Evolutionary conservation across 2,113 vertebrate genomes (phyloP), one percentile per base, ranked within the genome.

Genomic region (Oncorhynchus kisutch): DNA sequence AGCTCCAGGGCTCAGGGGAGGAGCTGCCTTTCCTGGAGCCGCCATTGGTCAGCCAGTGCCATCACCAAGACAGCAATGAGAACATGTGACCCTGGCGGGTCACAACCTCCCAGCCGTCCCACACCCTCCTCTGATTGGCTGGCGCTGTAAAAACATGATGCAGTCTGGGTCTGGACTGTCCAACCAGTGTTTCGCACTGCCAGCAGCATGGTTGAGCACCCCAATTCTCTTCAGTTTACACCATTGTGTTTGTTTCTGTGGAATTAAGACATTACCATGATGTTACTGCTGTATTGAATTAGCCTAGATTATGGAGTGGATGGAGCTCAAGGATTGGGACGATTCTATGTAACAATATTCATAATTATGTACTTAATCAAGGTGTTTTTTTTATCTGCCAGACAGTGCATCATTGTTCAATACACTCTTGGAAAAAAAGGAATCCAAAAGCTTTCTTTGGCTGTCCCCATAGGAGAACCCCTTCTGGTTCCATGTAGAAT

Each of bases 1-100:
- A 90, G 73, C 91, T 95, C 79, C 91, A 91, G 80, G 91, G 90
- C 68, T 90, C 92, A 1, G 90, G 82, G 71, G 92, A 95, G 71
- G 95, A 96, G 84, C 90, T 98, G 82, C 95, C 95, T 79, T 97
- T 97, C 90, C 87, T 97, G 84, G 92, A 90, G n/a, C 74, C 87
- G 6, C 68, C 83, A 3, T 68, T 69, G 13, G 75, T 85, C 74
- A 85, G 77, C 86, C 89, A 81, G 82, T 88, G 88, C 88, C 92
- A 89, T 82, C 90, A 88, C 82, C 90, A 86, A 18, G 91, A 93
- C 86, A 88, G 88, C 87, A 91, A 93, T 62, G 81, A 94, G 83
- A 93, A 93, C 89, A 88, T 93, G 90, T 94, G 92, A 94, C 73
- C 69, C n/a, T 16, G 20, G 67, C 57, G 34, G 72, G 31, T 51